Evolutionary conservation across 2,113 vertebrate genomes (phyloP).

Genomic region (Triplophysa tibetana): DNA sequence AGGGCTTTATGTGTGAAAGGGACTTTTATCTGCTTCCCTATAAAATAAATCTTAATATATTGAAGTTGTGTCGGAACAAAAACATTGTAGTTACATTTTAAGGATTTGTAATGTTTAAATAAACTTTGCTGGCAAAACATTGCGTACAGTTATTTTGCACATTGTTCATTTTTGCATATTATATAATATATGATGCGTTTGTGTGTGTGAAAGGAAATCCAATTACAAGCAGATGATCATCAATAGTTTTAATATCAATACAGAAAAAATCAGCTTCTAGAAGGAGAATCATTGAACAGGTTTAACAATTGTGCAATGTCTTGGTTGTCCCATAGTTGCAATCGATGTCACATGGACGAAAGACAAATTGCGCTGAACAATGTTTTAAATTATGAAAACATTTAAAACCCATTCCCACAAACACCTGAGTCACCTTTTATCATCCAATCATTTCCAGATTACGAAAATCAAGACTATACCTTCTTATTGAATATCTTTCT

Average conservation of each 20-base stretch:
- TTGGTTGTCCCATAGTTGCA: not conserved
- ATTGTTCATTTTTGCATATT: no score
- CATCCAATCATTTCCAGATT: no score
- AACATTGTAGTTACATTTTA: not conserved
- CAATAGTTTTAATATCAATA: slow-evolving; percentile 8
- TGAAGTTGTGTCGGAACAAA: slow-evolving; percentile 1
- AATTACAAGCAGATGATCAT: not conserved
- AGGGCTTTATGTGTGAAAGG: no score
- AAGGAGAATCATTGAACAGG: not conserved
- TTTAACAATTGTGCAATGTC: slow-evolving; percentile 17
- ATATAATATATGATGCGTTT: no score
- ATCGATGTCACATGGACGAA: not conserved
- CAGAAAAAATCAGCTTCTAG: not conserved
- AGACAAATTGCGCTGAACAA: not conserved
- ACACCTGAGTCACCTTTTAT: no score
- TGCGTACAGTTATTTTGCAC: no score
- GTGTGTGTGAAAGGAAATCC: no score
- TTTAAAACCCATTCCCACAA: not conserved
- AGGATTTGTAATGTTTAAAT: slow-evolving; percentile 6
- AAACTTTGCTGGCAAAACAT: not conserved
- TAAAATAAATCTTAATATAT: slow-evolving; percentile 25
- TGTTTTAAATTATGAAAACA: not conserved
- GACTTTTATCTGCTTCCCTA: no score
- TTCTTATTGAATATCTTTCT: no score
- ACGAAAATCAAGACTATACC: no score